These are phyloP conservation scores for Adelges cooleyi DNA, from an alignment of 1,140 invertebrate species.

Conservation along the genomic window DNA sequence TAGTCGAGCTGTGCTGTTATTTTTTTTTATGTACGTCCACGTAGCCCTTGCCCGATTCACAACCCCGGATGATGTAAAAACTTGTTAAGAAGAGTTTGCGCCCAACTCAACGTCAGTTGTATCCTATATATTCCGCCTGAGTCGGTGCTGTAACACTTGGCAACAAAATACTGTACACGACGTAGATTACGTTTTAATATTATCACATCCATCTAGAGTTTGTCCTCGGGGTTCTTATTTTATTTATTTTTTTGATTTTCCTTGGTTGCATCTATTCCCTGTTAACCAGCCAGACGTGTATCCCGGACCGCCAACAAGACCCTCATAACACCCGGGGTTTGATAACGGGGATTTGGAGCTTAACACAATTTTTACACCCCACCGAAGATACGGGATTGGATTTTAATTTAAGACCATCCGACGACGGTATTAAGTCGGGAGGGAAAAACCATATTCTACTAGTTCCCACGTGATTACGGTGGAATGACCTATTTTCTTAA, in stretches of 20 bases:
- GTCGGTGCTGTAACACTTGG: neutral
- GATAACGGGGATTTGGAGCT: no score
- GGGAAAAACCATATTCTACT: no score
- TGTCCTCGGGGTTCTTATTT: neutral
- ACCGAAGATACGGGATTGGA: no score
- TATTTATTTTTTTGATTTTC: neutral
- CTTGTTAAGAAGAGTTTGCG: neutral
- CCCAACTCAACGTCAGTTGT: neutral
- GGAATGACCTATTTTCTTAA: no score
- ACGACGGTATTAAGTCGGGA: no score
- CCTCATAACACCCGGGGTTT: no score
- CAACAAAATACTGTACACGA: constrained; percentile 5
- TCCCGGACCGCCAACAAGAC: no score
- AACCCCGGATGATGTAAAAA: constrained; percentile 2
- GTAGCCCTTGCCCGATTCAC: neutral
- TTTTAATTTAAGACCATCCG: no score
- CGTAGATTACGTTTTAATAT: constrained; percentile 24
- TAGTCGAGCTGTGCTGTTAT: neutral
- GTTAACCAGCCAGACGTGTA: no score
- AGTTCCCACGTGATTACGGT: no score
- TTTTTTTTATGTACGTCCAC: neutral
- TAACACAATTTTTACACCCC: no score
- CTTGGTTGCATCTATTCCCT: no score
- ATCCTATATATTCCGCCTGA: neutral
- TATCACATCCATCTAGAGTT: constrained; percentile 14